Evolutionary conservation across 2,888 invertebrate species (phyloP), one percentile per base, ranked within the genome.

Genomic region (Tubulanus polymorphus): DNA sequence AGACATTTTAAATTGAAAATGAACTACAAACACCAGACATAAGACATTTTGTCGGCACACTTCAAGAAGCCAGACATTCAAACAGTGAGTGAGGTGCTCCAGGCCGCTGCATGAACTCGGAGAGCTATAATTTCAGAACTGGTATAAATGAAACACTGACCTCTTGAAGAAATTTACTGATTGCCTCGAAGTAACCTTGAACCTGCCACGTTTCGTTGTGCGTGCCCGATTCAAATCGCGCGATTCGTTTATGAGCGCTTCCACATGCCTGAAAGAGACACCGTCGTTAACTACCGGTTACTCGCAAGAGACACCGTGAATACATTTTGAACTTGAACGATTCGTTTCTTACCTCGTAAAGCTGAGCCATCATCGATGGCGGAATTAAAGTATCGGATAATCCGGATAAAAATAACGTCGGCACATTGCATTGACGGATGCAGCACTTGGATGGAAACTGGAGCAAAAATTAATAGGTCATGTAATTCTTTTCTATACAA

Each of bases 171-270:
- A 81, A 82, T 32, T 72, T 66, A 50, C 70, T 67, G 47, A 82
- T 67, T 25, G 76, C 67, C 55, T 75, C 69, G 61, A 79, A 81
- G 64, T 92, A 95, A 61, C 90, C 90, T 59, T 87, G 85, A 67
- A 89, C 87, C 57, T 88, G 88, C 94, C 94, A 95, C 0, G 94
- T 95, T 78, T 95, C 93, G 72, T 95, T 94, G 79, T 96, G 95
- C 0, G 91, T 90, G 1, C 95, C 95, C 23, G 86, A 85, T 1
- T 87, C 85, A 77, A 94, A 85, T 70, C 88, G 86, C 25, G 88
- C 80, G 46, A 94, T 79, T 63, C 88, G 86, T 80, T 94, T 94
- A 66, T 85, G 83, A 25, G 84, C 52, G 37, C 23, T 48, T 37
- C 37, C n/a, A 37, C 53, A 23, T 25, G 12, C 53, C 32, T 35